Evolutionary conservation across 1,140 invertebrate species (phyloP), one percentile per base, ranked within the genome.

Genomic region (Megalopta genalis): DNA sequence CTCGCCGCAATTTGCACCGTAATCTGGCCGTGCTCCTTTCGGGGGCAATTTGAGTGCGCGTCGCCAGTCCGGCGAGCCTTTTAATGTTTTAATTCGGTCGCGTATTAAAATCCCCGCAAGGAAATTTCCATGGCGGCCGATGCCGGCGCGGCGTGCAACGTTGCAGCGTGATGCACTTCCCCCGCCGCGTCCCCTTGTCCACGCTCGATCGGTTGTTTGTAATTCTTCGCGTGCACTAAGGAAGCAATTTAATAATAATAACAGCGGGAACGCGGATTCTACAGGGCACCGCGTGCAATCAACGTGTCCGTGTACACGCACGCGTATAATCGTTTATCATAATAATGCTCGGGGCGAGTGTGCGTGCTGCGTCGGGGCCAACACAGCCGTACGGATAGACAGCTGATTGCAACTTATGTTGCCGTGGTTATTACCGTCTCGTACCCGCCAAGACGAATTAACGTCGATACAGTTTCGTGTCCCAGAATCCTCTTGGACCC

Each of bases 391-490:
- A 79, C 77, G 60, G n/a, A 78, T 27, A 46, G 76, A 71, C 68
- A 72, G 76, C 76, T 78, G 76, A 78, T 78, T 78, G 76, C 68
- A 71, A 72, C 76, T 78, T 72, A 57, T 72, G 65, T 83, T 67
- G 70, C 54, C 18, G 59, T 78, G 32, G 72, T 84, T 84, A 85
- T 85, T 85, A 80, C 74, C 73, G 60, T 73, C 59, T 12, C 27
- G 72, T 57, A 52, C 64, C 27, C 27, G 16, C 27, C 27, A 64
- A 76, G 69, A 72, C 42, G 77, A 64, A 83, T 84, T 80, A 74
- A 68, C 27, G 67, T 39, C 67, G 77, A 80, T 85, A 73, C 39
- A 49, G 76, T 81, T 81, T 37, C 77, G 84, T 86, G 87, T 89
- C 78, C 82, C 79, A 71, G 70, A 77, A 86, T 87, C 86, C 42